Evolutionary conservation across 2,113 vertebrate species (phyloP), one percentile per base, ranked within the genome.

Genomic region (Sander lucioperca): DNA sequence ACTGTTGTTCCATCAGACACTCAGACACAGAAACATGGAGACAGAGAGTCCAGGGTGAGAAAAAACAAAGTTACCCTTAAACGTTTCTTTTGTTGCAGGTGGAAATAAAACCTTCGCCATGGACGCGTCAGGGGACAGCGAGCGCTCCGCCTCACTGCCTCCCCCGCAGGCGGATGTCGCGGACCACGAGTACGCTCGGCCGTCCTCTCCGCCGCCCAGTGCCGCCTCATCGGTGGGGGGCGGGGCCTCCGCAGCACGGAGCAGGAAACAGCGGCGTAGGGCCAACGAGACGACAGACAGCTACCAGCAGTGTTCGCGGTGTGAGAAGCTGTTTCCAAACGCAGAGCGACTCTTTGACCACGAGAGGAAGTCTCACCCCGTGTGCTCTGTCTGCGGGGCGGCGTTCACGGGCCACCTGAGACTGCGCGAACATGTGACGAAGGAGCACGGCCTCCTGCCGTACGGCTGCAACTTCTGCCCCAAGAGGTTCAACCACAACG

Each of bases 401-500:
- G 0, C 1, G 4, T 88, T 92, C 57, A 61, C 30, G 0, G 87
- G 87, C 19, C 1, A 88, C 50, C 69, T 85, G 62, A 86, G 56
- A 27, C 83, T 89, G 1, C 85, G 83, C 0, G 69, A 90, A 1
- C 91, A 92, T 6, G 43, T 85, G 76, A 50, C 62, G 1, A 58
- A 5, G 13, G 79, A 57, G 10, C 91, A 92, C 48, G 62, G 86
- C 1, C 79, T 86, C 48, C 76, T 91, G 64, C 92, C 93, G 0
- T 89, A 92, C 74, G 27, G 30, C 72, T 94, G 94, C 30, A 62
- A 68, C 15, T 84, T 83, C 79, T 94, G 94, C 47, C 47, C 72
- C 0, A 92, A 90, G 25, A 86, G 73, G 0, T 92, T 91, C 76
- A 88, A 85, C 79, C 91, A 91, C 86, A 90, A 88, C 56, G 50